A percentile compares a stretch with the other conserved stretches of the same genome.
These are phyloP conservation scores for Steinernema carpocapsae DNA, from an alignment of 2,888 invertebrate genomes.

Conservation along the genomic window DNA sequence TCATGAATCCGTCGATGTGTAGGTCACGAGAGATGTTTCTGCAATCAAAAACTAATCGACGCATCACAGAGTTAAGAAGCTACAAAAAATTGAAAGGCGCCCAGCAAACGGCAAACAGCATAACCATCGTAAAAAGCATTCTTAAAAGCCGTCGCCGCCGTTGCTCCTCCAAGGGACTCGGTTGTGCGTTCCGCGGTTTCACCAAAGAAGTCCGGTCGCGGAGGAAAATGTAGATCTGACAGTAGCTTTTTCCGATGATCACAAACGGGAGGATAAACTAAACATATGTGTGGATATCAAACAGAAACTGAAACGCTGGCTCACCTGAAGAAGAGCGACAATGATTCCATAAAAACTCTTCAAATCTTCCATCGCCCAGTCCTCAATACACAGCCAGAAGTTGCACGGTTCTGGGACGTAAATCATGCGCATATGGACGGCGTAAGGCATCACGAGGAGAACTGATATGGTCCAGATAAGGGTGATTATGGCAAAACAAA, in stretches of 20 bases:
- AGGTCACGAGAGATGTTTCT: slow-evolving; percentile 64
- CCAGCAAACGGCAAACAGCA: slow-evolving; percentile 93
- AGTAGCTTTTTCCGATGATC: slow-evolving; percentile 91
- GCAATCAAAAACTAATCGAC: slow-evolving; percentile 36
- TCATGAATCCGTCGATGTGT: slow-evolving; percentile 71
- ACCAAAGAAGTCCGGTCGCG: slow-evolving; percentile 20
- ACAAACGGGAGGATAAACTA: slow-evolving; percentile 90
- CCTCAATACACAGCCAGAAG: slow-evolving; percentile 74
- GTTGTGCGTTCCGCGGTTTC: slow-evolving; percentile 12
- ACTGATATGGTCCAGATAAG: slow-evolving; percentile 89
- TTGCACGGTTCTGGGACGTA: slow-evolving; percentile 70
- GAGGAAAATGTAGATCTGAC: slow-evolving; percentile 79
- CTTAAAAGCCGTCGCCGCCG: slow-evolving; percentile 81
- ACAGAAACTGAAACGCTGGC: not conserved
- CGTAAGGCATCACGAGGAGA: slow-evolving; percentile 87
- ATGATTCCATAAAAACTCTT: slow-evolving; percentile 82
- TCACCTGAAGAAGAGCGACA: slow-evolving; percentile 80
- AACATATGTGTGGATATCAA: slow-evolving; percentile 23
- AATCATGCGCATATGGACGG: slow-evolving; percentile 76
- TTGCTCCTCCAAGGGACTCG: slow-evolving; percentile 15
- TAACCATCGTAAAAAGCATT: slow-evolving; percentile 95
- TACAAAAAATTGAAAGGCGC: slow-evolving; percentile 83
- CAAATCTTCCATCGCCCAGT: slow-evolving; percentile 82
- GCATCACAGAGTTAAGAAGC: slow-evolving; percentile 73
- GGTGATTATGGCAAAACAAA: slow-evolving; percentile 78